Evolutionary conservation across 2,888 invertebrate species (phyloP), one percentile per base, ranked within the genome.

Genomic region (Macrosoma leucophasiata): DNA sequence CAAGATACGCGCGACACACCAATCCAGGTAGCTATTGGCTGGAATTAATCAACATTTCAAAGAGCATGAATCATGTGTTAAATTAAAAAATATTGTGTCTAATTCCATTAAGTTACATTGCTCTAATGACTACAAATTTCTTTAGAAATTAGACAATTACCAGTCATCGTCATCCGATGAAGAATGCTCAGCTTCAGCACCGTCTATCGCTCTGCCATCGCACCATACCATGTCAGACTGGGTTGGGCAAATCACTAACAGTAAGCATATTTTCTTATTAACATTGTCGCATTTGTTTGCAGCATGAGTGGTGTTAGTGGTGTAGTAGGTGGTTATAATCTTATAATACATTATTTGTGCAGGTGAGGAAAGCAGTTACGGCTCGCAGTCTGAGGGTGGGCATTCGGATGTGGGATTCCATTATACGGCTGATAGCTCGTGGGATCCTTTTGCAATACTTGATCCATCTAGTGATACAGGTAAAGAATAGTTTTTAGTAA

Each of bases 221-320:
- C 85, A 85, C 58, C 84, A 84, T 59, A 84, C 77, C 59, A 82
- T 92, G 55, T 91, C 92, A 24, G 95, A 95, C 74, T 95, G 94
- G 93, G 89, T 93, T 75, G 95, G 94, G 39, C 90, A 94, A 43
- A 95, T 95, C 24, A 94, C 95, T 53, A 95, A 95, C 72, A 94
- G 94, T 86, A 85, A 82, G 73, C 59, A 62, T 56, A 44, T 39
- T 49, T 55, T 51, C 46, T 42, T 49, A 48, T 35, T n/a, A 34
- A 26, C 18, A 15, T 35, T 30, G 30, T 30, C 35, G 17, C 4
- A 17, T 29, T 18, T 28, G 1, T 21, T n/a, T n/a, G n/a, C n/a
- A n/a, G n/a, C n/a, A n/a, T n/a, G n/a, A n/a, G n/a, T n/a, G n/a
- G 7, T 17, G 17, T 17, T 4, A 17, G 17, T 17, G 7, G 4